Percentiles rank a stretch among this genome's conserved stretches.
Conservation (phyloP, 2,888 invertebrate genomes). For the Embidobia sp. region DNA sequence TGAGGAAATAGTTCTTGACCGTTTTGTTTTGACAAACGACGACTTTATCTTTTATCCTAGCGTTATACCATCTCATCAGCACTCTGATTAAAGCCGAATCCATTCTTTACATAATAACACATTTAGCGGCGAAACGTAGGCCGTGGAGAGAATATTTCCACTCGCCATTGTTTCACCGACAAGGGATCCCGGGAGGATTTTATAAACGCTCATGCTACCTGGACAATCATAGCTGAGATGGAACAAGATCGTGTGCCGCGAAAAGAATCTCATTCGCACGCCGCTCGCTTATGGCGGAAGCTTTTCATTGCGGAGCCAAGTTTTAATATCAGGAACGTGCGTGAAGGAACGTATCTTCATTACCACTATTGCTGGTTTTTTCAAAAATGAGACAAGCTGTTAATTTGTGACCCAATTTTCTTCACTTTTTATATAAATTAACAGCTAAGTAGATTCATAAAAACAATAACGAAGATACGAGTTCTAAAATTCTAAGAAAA, state of each 20-base stretch:
- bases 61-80: conserved; percentile 16
- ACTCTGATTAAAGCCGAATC: conserved; percentile 4
- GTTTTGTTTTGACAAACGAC: not conserved
- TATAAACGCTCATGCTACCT: conserved; percentile 42
- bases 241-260: conserved; percentile 28
- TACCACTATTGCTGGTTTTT: conserved; percentile 7
- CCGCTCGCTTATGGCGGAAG: conserved; percentile 41
- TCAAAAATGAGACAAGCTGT: conserved; percentile 27
- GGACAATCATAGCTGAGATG: conserved; percentile 48
- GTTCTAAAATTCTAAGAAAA: too few species aligned
- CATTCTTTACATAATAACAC: conserved; percentile 27
- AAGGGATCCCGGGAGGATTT: conserved; percentile 20
- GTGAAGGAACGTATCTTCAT: conserved; percentile 52
- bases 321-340: conserved; percentile 61
- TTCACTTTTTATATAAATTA: conserved; percentile 5
- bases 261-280: conserved; percentile 44
- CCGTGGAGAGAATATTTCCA: conserved; percentile 21
- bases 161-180: conserved; percentile 23
- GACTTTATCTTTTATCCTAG: conserved; percentile 8
- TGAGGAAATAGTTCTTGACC: not conserved
- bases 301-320: conserved; percentile 43
- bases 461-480: too few species aligned
- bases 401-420: conserved; percentile 45
- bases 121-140: conserved; percentile 16
- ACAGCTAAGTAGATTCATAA: not conserved